Conservation (phyloP, 1,140 invertebrate species). For the Panagrolaimus sp. region DNA sequence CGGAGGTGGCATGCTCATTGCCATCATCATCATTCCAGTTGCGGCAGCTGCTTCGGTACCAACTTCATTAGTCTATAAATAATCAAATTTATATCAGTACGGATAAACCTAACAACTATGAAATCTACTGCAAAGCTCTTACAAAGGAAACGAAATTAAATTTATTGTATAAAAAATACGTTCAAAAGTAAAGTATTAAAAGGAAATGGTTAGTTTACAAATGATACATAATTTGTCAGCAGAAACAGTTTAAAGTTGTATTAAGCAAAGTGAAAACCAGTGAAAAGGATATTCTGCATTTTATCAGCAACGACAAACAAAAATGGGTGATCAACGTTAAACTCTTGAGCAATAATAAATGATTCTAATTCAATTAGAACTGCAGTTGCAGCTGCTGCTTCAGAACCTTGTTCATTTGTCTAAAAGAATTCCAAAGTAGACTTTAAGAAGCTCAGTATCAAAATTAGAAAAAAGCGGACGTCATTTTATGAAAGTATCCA, state of each 20-base stretch:
- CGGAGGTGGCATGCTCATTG: not conserved
- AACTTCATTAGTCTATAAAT: not conserved
- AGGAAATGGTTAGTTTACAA: not conserved
- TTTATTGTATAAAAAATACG: not conserved
- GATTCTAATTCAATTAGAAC: not conserved
- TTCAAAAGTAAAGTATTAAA: not conserved
- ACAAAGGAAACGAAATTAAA: not conserved
- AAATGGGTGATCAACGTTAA: not conserved
- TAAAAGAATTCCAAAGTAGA: not conserved
- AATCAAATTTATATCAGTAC: not conserved
- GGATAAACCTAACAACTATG: not conserved
- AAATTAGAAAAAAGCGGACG: too few relatives aligned
- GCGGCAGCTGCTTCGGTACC: not conserved
- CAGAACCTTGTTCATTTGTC: not conserved
- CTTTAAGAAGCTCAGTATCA: too few relatives aligned
- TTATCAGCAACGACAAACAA: not conserved
- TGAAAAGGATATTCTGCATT: not conserved
- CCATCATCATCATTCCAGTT: not conserved
- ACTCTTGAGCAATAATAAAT: not conserved
- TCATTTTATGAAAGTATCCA: too few relatives aligned
- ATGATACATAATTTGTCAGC: not conserved
- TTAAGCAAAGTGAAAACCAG: not conserved
- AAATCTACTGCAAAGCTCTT: not conserved
- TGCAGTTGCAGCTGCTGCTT: conserved; percentile 3
- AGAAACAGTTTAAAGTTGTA: not conserved